Base-by-base conservation (phyloP, 2,888 invertebrate genomes). In the Drosophila gaucha region DNA sequence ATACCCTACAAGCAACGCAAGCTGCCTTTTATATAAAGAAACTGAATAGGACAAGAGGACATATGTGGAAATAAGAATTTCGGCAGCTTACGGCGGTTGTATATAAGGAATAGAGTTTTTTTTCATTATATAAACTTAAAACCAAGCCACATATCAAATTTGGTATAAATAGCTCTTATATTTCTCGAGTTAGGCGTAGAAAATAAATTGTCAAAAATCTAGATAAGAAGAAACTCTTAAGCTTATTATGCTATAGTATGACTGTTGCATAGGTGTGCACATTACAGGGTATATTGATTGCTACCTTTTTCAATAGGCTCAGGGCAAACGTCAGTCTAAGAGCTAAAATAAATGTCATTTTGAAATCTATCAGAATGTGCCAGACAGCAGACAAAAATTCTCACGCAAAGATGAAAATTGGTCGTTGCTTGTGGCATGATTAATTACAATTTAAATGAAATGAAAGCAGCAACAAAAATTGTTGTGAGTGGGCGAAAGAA, bases 391-490 rank as follows among this genome's bases (percentile, higher is more conserved):
- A 51, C 49, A 46, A 51, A 69, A 80, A 14, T 30, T 83, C 64
- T 55, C 43, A 51, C 54, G 65, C 46, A 43, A 73, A 52, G 66
- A 64, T 16, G 6, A 16, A 35, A 35, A 35, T 35, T 50, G 28
- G 36, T n/a, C 63, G 38, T 31, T 36, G 30, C 43, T 31, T 44
- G 38, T 36, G 38, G 43, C 35, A 67, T 84, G 70, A 84, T 78
- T 71, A 73, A 75, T 78, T 58, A 59, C 56, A 59, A 56, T 80
- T 80, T 71, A 66, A 78, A 73, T 68, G 50, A 56, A 68, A 66
- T 65, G 67, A 43, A 69, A 58, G n/a, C n/a, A 65, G 30, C 41
- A 26, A 12, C 26, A 51, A 33, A 58, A 55, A 49, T 31, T 14
- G 20, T 3, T 43, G 14, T 31, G 51, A 36, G 74, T 80, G 71